Evolutionary conservation across 1,140 invertebrate species (phyloP), one percentile per base, ranked within the genome.

Genomic region (Pristionchus pacificus): DNA sequence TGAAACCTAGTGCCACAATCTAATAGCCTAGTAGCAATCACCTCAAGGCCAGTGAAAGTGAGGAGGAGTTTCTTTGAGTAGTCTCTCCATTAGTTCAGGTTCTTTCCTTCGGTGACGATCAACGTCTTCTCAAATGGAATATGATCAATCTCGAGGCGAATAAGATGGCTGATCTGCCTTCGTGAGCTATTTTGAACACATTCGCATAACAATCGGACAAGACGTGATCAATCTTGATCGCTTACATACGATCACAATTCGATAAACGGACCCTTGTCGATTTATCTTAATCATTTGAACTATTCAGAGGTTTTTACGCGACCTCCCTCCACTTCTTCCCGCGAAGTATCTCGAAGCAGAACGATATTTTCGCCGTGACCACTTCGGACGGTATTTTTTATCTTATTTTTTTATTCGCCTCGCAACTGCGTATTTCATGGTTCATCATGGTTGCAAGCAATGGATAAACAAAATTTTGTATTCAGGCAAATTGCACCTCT

Each of bases 21-120:
- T n/a, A n/a, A n/a, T n/a, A n/a, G n/a, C n/a, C n/a, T n/a, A n/a
- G n/a, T n/a, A n/a, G n/a, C n/a, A n/a, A n/a, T n/a, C n/a, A n/a
- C n/a, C n/a, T n/a, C n/a, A n/a, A n/a, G n/a, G n/a, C n/a, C n/a
- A n/a, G n/a, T n/a, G n/a, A n/a, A n/a, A n/a, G n/a, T n/a, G n/a
- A n/a, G n/a, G n/a, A n/a, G n/a, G n/a, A n/a, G 38, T 10, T 19
- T 49, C 38, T 10, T 49, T 49, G 6, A 49, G 38, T 49, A 10
- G 19, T 49, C 19, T 19, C 6, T 19, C 38, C 38, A 49, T 49
- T 19, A 49, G 6, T 49, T 6, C 6, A 49, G 38, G 38, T 49
- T 49, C 38, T 91, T 86, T 93, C 93, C 38, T 90, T 89, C 78
- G 91, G 92, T 28, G 95, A 97, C 86, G 94, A 98, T 84, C 93